Base-by-base conservation (phyloP, 2,888 invertebrate genomes). In the Agriopis aurantiaria region DNA sequence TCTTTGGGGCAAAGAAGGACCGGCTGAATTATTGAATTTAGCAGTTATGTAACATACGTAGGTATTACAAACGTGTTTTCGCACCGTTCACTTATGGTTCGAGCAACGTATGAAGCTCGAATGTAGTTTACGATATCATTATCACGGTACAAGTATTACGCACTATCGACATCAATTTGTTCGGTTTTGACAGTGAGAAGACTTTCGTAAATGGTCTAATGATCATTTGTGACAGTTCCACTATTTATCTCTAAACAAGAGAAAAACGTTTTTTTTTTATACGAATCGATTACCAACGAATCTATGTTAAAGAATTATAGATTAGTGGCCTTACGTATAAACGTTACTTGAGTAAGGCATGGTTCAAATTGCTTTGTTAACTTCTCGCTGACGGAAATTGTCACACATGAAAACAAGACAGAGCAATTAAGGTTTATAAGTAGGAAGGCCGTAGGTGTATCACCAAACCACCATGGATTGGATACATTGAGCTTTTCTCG, bases 61-160 rank as follows among this genome's bases (percentile, higher is more conserved):
- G 17, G n/a, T 40, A 49, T 49, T 51, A 41, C 60, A 23, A 41
- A 40, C 60, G 41, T 60, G 49, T 58, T 56, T 56, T 45, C 40
- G 57, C 51, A 45, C 33, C 67, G 57, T 67, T 67, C 67, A 62
- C 61, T 45, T 57, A 67, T 49, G 52, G 46, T 59, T 52, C 60
- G 14, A 23, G 14, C 49, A 45, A 41, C 41, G 41, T 57, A 17
- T 45, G 14, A 43, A 10, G 11, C 14, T 57, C 17, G 17, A 23
- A 6, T 51, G 51, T 9, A 57, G n/a, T 57, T 5, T 11, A 7
- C 0, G 8, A 56, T 45, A 57, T 57, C 23, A 57, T 57, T 57
- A 57, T 57, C 56, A 33, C 33, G 33, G 5, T 5, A 33, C 33
- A 33, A 33, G 33, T 33, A 33, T 33, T 5, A 33, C 4, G 33